phyloP scores from a whole-genome alignment of 2,888 invertebrate species.

The Volucella bombylans region DNA sequence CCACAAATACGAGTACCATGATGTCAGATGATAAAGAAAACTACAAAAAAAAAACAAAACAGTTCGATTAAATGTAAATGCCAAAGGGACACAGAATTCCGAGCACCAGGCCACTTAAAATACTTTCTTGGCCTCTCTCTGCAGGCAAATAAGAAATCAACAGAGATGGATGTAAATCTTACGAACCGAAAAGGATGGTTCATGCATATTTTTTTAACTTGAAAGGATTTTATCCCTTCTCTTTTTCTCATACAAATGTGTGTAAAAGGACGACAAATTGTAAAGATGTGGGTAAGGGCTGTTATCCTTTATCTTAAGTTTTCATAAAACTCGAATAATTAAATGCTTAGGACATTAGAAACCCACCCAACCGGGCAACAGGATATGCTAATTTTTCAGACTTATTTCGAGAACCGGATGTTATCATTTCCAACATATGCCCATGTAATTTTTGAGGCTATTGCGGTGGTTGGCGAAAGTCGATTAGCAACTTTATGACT shows the following conservation, averaged over 20 bases:
- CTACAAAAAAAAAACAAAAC: not conserved
- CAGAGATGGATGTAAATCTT: slow-evolving; percentile 32
- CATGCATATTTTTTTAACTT: slow-evolving; percentile 11
- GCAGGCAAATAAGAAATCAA: not conserved
- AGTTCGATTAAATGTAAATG: slow-evolving; percentile 49
- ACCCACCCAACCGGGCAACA: slow-evolving; percentile 27
- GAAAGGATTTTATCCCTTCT: slow-evolving; percentile 8
- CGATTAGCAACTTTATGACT: slow-evolving; percentile 24
- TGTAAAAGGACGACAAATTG: not conserved
- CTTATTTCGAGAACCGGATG: not conserved
- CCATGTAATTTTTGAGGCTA: slow-evolving; percentile 14
- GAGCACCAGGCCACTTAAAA: not conserved
- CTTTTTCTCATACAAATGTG: too few species aligned
- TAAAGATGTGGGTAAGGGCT: slow-evolving; percentile 21
- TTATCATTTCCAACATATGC: slow-evolving; percentile 15
- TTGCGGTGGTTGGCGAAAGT: not conserved
- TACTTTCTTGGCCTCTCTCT: slow-evolving; percentile 1
- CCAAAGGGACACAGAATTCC: not conserved
- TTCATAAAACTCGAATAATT: slow-evolving; percentile 43
- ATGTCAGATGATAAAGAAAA: slow-evolving; percentile 5
- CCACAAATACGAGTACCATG: not conserved
- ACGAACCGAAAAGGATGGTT: slow-evolving; percentile 15
- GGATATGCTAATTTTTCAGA: slow-evolving; percentile 27
- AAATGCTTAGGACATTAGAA: slow-evolving; percentile 36
- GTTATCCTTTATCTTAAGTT: slow-evolving; percentile 28